phyloP scores from a whole-genome alignment of 2,797 vertebrate species.

The Chelonia mydas region DNA sequence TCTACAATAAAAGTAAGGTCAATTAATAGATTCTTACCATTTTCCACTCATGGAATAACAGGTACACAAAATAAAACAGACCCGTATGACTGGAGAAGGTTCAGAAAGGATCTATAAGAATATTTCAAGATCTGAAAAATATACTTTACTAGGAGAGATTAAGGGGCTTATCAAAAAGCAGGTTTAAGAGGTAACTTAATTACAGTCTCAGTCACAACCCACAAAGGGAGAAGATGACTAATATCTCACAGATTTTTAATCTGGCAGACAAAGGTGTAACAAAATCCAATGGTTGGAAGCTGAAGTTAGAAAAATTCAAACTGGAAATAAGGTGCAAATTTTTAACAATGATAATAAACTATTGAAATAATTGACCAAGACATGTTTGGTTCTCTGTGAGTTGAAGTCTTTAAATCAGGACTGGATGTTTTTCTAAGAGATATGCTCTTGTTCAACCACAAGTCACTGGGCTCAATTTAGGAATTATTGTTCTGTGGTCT shows the following conservation, averaged over 20 bases:
- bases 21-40: neutral
- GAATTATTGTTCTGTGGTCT: neutral
- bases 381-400: fast-evolving
- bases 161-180: neutral
- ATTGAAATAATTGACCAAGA: neutral
- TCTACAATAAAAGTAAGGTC: slow-evolving; percentile 76
- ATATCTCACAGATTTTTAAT: neutral
- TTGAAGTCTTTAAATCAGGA: neutral
- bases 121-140: slow-evolving; percentile 33
- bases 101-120: slow-evolving; percentile 9
- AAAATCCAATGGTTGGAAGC: neutral
- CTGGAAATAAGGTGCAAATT: neutral
- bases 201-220: neutral
- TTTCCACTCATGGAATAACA: slow-evolving; percentile 22
- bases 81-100: neutral
- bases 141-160: neutral
- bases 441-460: neutral
- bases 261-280: neutral
- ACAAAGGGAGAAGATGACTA: slow-evolving; percentile 6
- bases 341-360: neutral
- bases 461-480: neutral
- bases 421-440: neutral
- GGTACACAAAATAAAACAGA: neutral
- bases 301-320: neutral
- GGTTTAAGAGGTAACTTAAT: slow-evolving; percentile 32